Conservation (phyloP, 2,113 vertebrate species). For the Thinocorus orbignyianus region DNA sequence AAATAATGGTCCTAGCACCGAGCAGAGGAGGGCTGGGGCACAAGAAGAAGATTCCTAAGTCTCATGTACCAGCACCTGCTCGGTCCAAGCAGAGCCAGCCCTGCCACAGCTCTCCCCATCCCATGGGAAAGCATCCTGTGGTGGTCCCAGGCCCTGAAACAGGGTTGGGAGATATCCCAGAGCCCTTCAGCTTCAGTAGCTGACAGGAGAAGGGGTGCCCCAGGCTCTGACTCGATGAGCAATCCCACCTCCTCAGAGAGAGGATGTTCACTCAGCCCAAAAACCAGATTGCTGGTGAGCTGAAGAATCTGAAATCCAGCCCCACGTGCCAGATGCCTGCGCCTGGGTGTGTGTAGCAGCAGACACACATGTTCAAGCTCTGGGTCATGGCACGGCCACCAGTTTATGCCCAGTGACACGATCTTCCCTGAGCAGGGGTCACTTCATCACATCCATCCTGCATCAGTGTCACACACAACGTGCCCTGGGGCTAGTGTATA, state of each 20-base stretch:
- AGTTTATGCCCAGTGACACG: accelerated
- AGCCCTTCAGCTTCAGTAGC: not conserved
- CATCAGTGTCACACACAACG: accelerated
- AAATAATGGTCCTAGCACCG: not conserved
- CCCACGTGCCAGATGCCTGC: accelerated
- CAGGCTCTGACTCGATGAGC: not conserved
- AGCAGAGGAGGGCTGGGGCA: not conserved
- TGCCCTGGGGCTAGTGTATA: not conserved
- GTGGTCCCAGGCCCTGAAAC: not conserved
- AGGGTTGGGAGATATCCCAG: not conserved
- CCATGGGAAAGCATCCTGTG: not conserved
- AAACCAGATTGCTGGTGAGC: not conserved
- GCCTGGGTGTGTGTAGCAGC: accelerated
- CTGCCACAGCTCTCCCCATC: not conserved
- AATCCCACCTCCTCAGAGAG: not conserved
- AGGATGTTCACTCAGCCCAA: not conserved
- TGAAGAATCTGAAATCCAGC: not conserved
- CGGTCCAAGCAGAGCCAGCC: not conserved
- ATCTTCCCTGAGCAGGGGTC: not conserved
- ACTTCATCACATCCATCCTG: not conserved
- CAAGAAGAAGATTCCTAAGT: not conserved
- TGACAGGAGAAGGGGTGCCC: not conserved
- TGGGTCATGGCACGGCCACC: accelerated
- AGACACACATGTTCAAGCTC: not conserved
- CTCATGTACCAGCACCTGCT: not conserved